Percentiles rank a stretch among this genome's conserved stretches.
These are phyloP conservation scores for Mustelus asterias DNA, from an alignment of 2,113 vertebrate genomes.

Conservation along the genomic window DNA sequence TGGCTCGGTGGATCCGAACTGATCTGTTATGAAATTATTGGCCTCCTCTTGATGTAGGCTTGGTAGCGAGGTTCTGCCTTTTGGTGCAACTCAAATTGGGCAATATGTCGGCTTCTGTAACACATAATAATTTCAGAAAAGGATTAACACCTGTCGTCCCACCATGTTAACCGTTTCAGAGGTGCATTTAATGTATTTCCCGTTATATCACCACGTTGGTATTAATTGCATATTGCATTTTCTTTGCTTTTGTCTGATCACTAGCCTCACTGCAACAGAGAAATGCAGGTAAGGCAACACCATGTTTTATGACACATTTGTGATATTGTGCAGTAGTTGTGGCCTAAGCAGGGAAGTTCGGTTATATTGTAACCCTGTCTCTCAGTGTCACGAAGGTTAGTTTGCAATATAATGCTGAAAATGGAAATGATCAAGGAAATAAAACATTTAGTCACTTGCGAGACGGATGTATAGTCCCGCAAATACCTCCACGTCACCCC, in stretches of 20 bases:
- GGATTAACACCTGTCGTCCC: too few species aligned
- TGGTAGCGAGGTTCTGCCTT: not conserved
- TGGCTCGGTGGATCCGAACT: too few species aligned
- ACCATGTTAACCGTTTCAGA: not conserved
- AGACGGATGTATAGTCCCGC: too few species aligned
- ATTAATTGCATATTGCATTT: not conserved
- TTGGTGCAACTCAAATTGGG: not conserved
- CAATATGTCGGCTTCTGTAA: not conserved
- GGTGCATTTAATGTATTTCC: not conserved
- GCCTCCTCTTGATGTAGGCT: not conserved
- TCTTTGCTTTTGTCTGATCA: not conserved
- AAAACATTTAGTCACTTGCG: too few species aligned
- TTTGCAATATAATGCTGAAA: too few species aligned
- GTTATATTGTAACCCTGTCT: not conserved
- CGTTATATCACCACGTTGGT: not conserved
- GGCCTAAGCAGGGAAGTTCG: not conserved
- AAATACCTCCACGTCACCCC: too few species aligned
- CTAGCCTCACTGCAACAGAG: not conserved
- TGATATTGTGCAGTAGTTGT: not conserved
- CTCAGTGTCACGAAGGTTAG: too few species aligned
- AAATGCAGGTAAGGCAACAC: not conserved
- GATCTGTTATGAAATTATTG: not conserved
- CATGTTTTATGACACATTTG: not conserved
- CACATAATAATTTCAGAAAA: not conserved
- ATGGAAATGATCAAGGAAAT: too few species aligned